Evolutionary conservation across 1,140 invertebrate genomes (phyloP).

Genomic region (Eupristina koningsbergeri): DNA sequence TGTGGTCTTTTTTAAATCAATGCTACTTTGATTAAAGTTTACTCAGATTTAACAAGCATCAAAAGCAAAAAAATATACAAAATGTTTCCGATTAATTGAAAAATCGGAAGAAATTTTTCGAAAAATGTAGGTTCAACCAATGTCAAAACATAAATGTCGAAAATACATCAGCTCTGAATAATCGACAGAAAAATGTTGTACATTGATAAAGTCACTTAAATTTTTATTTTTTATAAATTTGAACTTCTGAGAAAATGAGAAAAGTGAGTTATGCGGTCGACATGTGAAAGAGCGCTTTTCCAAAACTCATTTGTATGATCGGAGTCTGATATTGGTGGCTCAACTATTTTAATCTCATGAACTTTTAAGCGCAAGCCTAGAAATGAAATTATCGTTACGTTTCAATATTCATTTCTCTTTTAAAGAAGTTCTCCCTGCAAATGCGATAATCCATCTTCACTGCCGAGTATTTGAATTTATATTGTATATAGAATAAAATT

Average conservation of each 20-base stretch:
- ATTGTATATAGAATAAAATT: not conserved
- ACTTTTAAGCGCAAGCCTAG: conserved; percentile 8
- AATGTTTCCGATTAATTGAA: not conserved
- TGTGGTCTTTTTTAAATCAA: not conserved
- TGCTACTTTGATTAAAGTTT: not conserved
- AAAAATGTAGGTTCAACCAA: not conserved
- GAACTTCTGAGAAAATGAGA: conserved; percentile 7
- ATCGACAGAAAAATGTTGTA: not conserved
- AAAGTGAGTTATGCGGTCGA: conserved; percentile 29
- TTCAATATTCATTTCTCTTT: conserved; percentile 13
- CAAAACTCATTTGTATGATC: conserved; percentile 5
- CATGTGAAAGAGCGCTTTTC: conserved; percentile 1
- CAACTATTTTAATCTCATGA: conserved; percentile 45
- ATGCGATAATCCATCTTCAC: not conserved
- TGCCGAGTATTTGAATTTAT: not conserved
- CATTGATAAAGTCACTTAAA: not conserved
- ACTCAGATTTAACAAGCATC: not conserved
- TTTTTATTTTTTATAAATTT: conserved; percentile 3
- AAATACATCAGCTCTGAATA: not conserved
- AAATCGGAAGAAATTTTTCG: not conserved
- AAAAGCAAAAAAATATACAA: not conserved
- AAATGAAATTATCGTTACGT: conserved; percentile 45
- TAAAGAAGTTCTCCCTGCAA: conserved; percentile 7
- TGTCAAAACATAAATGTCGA: not conserved
- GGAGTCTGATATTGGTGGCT: conserved; percentile 24